Evolutionary conservation across 2,113 vertebrate species (phyloP).

Genomic region (Zapornia atra): DNA sequence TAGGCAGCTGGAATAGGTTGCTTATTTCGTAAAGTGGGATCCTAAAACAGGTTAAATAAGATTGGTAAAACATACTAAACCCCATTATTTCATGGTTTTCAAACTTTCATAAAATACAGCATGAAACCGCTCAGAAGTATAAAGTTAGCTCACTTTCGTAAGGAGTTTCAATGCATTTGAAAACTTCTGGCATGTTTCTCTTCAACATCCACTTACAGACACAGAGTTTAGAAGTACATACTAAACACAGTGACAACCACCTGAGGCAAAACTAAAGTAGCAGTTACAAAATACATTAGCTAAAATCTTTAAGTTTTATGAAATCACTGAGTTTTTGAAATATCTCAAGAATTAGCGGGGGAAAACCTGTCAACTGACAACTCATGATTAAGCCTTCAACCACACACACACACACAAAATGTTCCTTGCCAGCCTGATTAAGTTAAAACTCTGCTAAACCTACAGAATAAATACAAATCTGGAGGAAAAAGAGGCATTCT

Average conservation of each 20-base stretch:
- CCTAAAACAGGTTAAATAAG: conserved; percentile 74
- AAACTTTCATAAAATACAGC: neutral
- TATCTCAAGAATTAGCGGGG: neutral
- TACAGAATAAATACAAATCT: neutral
- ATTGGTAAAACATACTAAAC: neutral
- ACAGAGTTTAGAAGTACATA: neutral
- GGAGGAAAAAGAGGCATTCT: neutral
- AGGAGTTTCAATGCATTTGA: neutral
- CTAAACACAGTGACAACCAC: neutral
- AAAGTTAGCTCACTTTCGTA: neutral
- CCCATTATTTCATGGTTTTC: neutral
- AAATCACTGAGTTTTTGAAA: neutral
- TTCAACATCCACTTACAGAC: neutral
- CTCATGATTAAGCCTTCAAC: neutral
- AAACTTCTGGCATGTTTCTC: neutral
- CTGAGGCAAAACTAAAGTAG: neutral
- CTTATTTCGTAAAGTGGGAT: conserved; percentile 91
- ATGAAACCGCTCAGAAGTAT: neutral
- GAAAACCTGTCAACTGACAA: neutral
- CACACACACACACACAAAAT: neutral
- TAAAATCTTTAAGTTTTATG: neutral
- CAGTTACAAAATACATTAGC: neutral
- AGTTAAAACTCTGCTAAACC: neutral
- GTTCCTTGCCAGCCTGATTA: neutral
- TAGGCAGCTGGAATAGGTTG: conserved; percentile 95